These are phyloP conservation scores for Drymodes brunneopygia DNA, from an alignment of 2,113 vertebrate species.

Conservation along the genomic window DNA sequence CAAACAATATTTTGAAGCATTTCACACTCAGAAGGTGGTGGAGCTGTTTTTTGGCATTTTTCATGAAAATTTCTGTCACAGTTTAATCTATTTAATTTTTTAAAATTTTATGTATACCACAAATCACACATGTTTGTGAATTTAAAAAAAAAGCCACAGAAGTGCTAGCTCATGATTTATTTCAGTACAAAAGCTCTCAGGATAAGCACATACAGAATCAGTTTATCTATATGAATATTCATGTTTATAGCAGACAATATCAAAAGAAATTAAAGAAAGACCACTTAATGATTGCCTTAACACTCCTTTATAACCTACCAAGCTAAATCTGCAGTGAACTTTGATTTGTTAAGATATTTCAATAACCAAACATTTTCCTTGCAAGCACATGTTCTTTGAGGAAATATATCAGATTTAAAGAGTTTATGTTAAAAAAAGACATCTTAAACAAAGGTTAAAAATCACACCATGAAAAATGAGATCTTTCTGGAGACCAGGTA, in stretches of 20 bases:
- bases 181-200: neutral
- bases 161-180: neutral
- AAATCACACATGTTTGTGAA: neutral
- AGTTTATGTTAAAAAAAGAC: neutral
- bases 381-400: neutral
- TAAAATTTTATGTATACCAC: neutral
- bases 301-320: neutral
- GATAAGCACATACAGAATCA: neutral
- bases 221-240: neutral
- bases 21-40: neutral
- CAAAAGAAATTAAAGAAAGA: slow-evolving; percentile 5
- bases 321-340: neutral
- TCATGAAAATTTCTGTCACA: neutral
- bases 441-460: slow-evolving; percentile 47
- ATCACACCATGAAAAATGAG: slow-evolving; percentile 36
- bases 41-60: neutral
- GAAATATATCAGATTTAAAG: slow-evolving; percentile 12
- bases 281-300: neutral
- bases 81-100: neutral
- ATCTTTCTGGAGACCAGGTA: slow-evolving; percentile 34
- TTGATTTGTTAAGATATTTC: neutral
- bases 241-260: neutral
- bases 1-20: neutral
- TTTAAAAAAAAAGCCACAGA: neutral
- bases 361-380: neutral